Percentiles rank a stretch among this genome's conserved stretches.
These are phyloP conservation scores for Patiria pectinifera DNA, from an alignment of 53 echinoderm and acorn worm species.

Conservation along the genomic window DNA sequence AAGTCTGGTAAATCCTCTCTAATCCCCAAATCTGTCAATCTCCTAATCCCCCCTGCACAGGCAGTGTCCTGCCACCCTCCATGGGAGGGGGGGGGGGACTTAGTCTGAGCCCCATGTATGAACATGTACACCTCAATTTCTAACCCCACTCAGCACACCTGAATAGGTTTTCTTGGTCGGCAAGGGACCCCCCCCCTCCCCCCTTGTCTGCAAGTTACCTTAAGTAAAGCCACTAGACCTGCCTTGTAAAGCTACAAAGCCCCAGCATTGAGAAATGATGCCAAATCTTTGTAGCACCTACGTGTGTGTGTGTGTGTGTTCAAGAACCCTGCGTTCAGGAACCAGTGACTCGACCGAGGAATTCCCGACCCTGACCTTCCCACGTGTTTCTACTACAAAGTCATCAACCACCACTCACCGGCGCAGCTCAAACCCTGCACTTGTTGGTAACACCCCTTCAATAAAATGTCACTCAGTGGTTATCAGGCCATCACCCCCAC, in stretches of 20 bases:
- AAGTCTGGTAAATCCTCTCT: constrained; percentile 17
- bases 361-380: constrained; percentile 61
- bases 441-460: constrained; percentile 42
- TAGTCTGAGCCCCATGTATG: too few relatives aligned
- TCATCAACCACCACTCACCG: not conserved
- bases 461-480: constrained; percentile 52
- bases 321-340: not conserved
- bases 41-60: constrained; percentile 47
- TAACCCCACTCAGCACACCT: too few relatives aligned
- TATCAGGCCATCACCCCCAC: constrained; percentile 24
- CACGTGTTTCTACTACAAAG: constrained; percentile 5
- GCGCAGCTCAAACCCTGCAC: constrained; percentile 2
- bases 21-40: constrained; percentile 44
- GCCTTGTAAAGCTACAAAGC: constrained; percentile 41
- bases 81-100: not conserved
- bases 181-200: too few relatives aligned
- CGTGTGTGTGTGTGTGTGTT: not conserved
- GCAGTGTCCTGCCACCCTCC: constrained; percentile 25
- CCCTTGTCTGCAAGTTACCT: too few relatives aligned
- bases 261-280: not conserved
- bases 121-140: too few relatives aligned
- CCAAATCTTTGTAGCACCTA: not conserved
- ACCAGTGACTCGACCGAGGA: constrained; percentile 41
- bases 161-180: too few relatives aligned
- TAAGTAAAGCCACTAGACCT: not conserved